Conservation (phyloP, 2,113 vertebrate genomes). For the Toxostoma redivivum region DNA sequence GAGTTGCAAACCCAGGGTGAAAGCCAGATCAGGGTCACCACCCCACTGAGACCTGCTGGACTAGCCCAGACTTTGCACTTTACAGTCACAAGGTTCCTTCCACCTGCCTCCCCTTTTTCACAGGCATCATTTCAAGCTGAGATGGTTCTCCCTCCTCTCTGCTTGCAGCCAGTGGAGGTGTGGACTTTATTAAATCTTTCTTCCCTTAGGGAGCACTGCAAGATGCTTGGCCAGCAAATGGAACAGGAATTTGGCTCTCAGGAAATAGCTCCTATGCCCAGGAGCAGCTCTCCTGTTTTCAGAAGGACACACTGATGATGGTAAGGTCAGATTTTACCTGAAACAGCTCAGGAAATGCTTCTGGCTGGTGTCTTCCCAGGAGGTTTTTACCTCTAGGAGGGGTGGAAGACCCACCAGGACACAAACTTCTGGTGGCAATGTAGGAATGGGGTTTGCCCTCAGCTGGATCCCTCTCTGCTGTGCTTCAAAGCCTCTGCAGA, state of each 20-base stretch:
- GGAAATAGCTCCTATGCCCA: neutral
- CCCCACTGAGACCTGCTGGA: too few species aligned
- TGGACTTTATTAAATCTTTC: neutral
- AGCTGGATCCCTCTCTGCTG: neutral
- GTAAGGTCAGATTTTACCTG: neutral
- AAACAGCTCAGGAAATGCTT: neutral
- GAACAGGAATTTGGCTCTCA: neutral
- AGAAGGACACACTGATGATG: rapidly evolving
- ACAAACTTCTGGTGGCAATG: neutral
- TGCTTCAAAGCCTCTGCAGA: neutral
- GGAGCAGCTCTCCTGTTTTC: neutral
- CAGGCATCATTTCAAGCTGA: neutral
- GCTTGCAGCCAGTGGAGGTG: rapidly evolving
- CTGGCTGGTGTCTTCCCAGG: neutral
- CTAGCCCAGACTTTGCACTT: neutral
- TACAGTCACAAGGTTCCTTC: neutral
- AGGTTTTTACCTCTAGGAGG: neutral
- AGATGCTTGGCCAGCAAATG: neutral
- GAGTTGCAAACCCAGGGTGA: neutral
- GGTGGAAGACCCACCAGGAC: neutral
- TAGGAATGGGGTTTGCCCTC: neutral
- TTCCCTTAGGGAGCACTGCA: neutral
- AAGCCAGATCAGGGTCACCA: neutral
- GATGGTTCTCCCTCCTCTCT: neutral
- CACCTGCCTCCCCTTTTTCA: neutral